phyloP scores from a whole-genome alignment of 1,140 invertebrate genomes.

The Neodiprion pinetum region DNA sequence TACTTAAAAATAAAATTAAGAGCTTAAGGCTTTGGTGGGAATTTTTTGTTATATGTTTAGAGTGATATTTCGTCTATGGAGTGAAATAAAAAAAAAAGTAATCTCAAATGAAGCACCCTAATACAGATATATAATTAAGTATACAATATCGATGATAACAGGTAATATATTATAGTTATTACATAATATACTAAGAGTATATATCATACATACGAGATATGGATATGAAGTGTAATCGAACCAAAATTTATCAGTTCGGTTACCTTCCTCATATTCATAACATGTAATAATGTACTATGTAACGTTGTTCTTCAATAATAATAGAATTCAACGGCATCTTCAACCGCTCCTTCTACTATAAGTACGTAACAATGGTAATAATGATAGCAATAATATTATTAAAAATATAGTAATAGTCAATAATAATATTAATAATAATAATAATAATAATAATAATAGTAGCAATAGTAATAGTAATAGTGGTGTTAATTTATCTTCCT shows the following conservation, averaged over 20 bases:
- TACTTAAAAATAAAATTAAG: no score
- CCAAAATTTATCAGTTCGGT: no score
- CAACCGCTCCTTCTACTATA: slow-evolving; percentile 28
- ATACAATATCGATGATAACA: slow-evolving; percentile 58
- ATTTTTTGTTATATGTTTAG: no score
- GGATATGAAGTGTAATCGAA: no score
- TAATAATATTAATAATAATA: slow-evolving; percentile 24
- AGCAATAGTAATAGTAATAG: slow-evolving; percentile 21
- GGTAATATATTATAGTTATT: slow-evolving; percentile 57
- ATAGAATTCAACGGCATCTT: slow-evolving; percentile 17
- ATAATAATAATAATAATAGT: slow-evolving; percentile 16
- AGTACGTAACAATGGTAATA: slow-evolving; percentile 37
- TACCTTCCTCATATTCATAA: no score
- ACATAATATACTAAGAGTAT: slow-evolving; percentile 33
- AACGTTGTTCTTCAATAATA: background rate
- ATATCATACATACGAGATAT: slow-evolving; percentile 27
- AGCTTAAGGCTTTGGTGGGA: no score
- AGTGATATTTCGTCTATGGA: no score
- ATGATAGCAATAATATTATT: slow-evolving; percentile 19
- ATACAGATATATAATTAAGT: slow-evolving; percentile 34
- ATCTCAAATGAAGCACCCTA: background rate
- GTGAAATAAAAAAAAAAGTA: background rate
- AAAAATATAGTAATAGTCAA: slow-evolving; percentile 27
- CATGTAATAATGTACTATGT: no score
- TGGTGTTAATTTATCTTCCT: slow-evolving; percentile 37